Evolutionary conservation across 2,797 vertebrate genomes (phyloP).

Genomic region (Anguilla megastoma): DNA sequence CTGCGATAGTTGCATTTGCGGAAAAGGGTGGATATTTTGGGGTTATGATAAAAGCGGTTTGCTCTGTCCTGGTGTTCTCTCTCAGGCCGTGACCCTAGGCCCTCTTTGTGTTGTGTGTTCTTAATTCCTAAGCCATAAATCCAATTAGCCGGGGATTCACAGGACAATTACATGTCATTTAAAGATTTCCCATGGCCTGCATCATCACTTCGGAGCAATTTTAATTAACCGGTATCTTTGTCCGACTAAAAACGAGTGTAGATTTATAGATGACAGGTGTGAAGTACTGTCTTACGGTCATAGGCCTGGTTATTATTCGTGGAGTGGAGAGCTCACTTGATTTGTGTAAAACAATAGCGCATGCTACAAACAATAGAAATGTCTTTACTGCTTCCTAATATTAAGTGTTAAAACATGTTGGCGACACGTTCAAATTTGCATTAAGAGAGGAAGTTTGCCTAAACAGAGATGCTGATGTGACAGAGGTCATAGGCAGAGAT

Average conservation of each 20-base stretch:
- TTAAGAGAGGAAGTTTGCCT: not conserved
- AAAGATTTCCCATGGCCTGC: slow-evolving; percentile 55
- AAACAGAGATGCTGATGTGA: not conserved
- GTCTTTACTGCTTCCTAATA: not conserved
- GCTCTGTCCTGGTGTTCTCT: slow-evolving; percentile 52
- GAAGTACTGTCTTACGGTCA: not conserved
- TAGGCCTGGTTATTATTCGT: not conserved
- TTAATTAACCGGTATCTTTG: not conserved
- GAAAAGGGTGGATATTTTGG: not conserved
- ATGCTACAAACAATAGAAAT: not conserved
- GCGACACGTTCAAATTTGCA: not conserved
- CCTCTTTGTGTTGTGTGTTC: slow-evolving; percentile 69
- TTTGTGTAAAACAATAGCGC: not conserved
- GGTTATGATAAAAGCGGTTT: not conserved
- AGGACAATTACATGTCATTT: slow-evolving; percentile 70
- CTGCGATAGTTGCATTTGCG: not conserved
- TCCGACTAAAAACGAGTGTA: not conserved
- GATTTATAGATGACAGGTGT: not conserved
- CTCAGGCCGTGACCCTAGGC: slow-evolving; percentile 67
- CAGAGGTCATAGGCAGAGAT: no score
- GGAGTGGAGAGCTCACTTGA: not conserved
- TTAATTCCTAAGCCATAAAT: slow-evolving; percentile 75
- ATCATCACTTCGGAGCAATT: slow-evolving; percentile 50
- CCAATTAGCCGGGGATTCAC: slow-evolving; percentile 76
- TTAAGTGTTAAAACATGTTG: not conserved